A percentile compares a stretch with the other conserved stretches of the same genome.
phyloP scores from a whole-genome alignment of 2,113 vertebrate species.

The Heptranchias perlo region DNA sequence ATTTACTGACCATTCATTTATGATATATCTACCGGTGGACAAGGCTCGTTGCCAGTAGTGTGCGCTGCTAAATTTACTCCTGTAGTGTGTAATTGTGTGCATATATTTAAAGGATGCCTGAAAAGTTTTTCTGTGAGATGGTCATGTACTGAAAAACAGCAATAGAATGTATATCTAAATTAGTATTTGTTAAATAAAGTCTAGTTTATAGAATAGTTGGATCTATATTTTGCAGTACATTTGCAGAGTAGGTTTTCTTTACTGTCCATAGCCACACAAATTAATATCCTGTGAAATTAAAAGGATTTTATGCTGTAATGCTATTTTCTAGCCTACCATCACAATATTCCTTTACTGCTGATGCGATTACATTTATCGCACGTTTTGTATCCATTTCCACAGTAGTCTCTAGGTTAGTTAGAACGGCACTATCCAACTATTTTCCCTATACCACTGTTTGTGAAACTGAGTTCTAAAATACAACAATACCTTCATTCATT shows the following conservation, averaged over 20 bases:
- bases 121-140: background rate
- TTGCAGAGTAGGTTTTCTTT: background rate
- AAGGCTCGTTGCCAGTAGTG: background rate
- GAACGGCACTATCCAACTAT: background rate
- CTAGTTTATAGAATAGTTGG: background rate
- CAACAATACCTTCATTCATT: slow-evolving; percentile 30
- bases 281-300: background rate
- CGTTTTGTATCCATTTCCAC: background rate
- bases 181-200: background rate
- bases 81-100: too few relatives aligned
- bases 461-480: background rate
- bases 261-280: background rate
- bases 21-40: background rate
- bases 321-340: background rate
- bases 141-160: background rate
- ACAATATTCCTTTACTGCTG: background rate
- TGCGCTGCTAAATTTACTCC: background rate
- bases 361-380: background rate
- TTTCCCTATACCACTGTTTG: background rate
- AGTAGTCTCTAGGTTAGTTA: background rate
- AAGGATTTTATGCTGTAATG: background rate
- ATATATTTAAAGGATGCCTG: background rate
- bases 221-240: background rate
- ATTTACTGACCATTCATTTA: background rate
- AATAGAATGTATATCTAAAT: background rate